Base-by-base conservation (phyloP, 1,140 invertebrate genomes). In the Chelonus insularis region DNA sequence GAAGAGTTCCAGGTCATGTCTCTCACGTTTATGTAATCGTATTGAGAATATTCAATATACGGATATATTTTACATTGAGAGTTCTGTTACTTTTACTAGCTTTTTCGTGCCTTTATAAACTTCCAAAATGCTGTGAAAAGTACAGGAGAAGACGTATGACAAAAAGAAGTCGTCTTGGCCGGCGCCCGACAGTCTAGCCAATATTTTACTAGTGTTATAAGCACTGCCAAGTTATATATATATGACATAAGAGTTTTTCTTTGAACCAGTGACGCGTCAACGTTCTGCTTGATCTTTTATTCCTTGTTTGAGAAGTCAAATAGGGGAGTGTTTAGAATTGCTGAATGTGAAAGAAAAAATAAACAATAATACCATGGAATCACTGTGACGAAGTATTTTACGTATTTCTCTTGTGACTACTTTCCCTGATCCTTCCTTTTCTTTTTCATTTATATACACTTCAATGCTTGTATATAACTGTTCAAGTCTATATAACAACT, bases 111-210 rank as follows among this genome's bases (percentile, higher is more conserved):
- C 20, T 29, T 11, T 52, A 36, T 37, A 52, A 32, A 29, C 50
- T 34, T 11, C 14, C 16, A 4, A 16, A 34, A 36, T 34, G 12
- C 6, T 32, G 14, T n/a, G 7, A 9, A n/a, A 52, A 25, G 21
- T 48, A 25, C 21, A 20, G 11, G 6, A 48, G 45, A 48, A 20
- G 23, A 37, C 36, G 36, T n/a, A 2, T 37, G 36, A 37, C 36
- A 37, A 37, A 37, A 29, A 50, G 21, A 50, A 50, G 12, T 9
- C 52, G 34, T 39, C 16, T 12, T 18, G 11, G 52, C 32, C 29
- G 70, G 70, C 70, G 70, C 69, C 70, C 69, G 70, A 64, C 69
- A 58, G 70, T 71, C 70, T 72, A 64, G 70, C 69, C 69, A 72
- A 71, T 72, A 72, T 72, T 72, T 72, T 71, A 71, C 70, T 69